Evolutionary conservation across 2,888 invertebrate genomes (phyloP).

Genomic region (Heliconius charithonia): DNA sequence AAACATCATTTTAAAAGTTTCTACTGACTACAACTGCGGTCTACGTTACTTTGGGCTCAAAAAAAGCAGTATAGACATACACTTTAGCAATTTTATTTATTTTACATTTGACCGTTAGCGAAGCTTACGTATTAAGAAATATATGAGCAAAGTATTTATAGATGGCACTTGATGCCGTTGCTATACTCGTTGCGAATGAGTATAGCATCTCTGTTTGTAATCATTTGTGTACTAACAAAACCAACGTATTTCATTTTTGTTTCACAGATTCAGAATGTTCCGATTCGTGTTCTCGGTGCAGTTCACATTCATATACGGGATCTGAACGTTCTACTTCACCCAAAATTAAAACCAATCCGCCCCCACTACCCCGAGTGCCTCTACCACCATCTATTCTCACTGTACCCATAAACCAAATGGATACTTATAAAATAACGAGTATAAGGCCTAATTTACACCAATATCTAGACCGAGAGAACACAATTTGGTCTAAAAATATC

Average conservation of each 20-base stretch:
- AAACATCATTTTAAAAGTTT: too few relatives aligned
- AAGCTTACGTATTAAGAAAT: too few relatives aligned
- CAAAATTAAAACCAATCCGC: conserved; percentile 63
- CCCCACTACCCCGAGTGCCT: conserved; percentile 56
- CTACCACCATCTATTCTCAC: conserved; percentile 61
- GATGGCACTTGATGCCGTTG: background rate
- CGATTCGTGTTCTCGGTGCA: conserved; percentile 87
- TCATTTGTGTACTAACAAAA: background rate
- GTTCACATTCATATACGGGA: conserved; percentile 64
- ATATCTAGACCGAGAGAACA: conserved; percentile 73
- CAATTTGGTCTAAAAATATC: conserved; percentile 70
- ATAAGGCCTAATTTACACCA: conserved; percentile 76
- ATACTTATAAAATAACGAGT: conserved; percentile 65
- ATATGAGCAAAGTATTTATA: background rate
- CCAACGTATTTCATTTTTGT: background rate
- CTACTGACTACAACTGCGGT: too few relatives aligned
- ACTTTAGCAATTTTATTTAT: too few relatives aligned
- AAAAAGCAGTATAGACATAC: too few relatives aligned
- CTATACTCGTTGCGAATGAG: background rate
- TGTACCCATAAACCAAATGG: conserved; percentile 63
- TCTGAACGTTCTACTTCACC: conserved; percentile 63
- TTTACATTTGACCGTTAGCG: too few relatives aligned
- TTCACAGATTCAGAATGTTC: conserved; percentile 88
- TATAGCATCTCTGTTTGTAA: background rate
- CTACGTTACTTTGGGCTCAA: too few relatives aligned